Evolutionary conservation across 2,797 vertebrate genomes (phyloP), one percentile per base, ranked within the genome.

Genomic region (Lepus oiostolus): DNA sequence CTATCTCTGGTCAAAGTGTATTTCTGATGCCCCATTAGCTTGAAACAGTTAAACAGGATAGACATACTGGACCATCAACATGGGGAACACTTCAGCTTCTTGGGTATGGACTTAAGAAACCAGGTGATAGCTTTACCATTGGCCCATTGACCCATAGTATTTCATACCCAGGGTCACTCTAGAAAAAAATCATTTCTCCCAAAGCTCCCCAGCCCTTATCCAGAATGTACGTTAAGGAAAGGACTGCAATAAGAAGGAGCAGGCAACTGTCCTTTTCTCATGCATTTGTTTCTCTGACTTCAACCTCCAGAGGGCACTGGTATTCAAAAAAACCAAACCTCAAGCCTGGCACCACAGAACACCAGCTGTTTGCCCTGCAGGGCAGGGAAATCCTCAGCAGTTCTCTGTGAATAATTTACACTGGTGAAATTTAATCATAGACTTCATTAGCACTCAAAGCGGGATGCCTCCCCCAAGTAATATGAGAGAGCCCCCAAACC

Each of bases 231-330:
- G 54, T 88, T 14, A 12, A 82, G 71, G 35, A 65, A 88, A n/a
- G n/a, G 35, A 54, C 35, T 88, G 58, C 10, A 0, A 7, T 21
- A 62, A 68, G 32, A 58, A 63, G 5, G 60, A 83, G 4, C 76
- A 82, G n/a, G 6, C 4, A 68, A 74, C 26, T 38, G 24, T 54
- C 9, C 30, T 60, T 90, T 67, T 1, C 62, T 67, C 50, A 2
- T 52, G 30, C 22, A 58, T 85, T 76, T 58, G 92, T 74, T 75
- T 96, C 70, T 90, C 90, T 93, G 26, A 77, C 30, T 84, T 92
- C 58, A 50, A 81, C 96, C 96, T 88, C 85, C 83, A 97, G 97
- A 93, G 95, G 97, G 95, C 88, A 87, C 97, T 93, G 50, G 80
- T 91, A 81, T 85, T 96, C 95, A 97, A 97, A 93, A 85, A 94